Percentiles rank a stretch among this genome's conserved stretches.
Conservation (phyloP, 1,140 invertebrate species). For the Nylanderia fulva region DNA sequence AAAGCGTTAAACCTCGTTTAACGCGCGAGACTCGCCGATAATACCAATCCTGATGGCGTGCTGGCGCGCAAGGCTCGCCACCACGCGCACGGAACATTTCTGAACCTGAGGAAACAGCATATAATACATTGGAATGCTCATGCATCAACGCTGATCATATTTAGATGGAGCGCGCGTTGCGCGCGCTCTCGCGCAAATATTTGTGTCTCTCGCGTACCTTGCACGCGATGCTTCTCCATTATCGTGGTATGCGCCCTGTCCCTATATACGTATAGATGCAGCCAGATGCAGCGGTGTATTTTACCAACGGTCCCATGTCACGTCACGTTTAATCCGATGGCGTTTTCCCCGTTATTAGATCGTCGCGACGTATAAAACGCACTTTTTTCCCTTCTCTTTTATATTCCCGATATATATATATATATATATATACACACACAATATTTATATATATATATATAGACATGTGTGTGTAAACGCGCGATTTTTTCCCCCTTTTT, state of each 20-base stretch:
- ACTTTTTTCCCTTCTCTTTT: slow-evolving; percentile 29
- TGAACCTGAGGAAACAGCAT: slow-evolving; percentile 18
- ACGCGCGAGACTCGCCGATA: neutral
- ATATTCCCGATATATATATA: neutral
- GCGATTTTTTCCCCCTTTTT: neutral
- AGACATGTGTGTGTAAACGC: no score
- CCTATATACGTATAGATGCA: neutral
- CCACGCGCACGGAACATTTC: neutral
- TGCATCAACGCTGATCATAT: slow-evolving; percentile 54
- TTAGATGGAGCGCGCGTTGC: slow-evolving; percentile 47
- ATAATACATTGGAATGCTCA: slow-evolving; percentile 46
- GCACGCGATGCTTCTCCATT: slow-evolving; percentile 54
- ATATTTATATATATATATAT: no score
- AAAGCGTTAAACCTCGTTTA: neutral
- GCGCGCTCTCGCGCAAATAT: slow-evolving; percentile 49
- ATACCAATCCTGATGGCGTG: neutral
- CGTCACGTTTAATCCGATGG: slow-evolving; percentile 59
- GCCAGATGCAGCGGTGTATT: slow-evolving; percentile 15
- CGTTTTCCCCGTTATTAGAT: slow-evolving; percentile 60
- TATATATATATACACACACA: no score
- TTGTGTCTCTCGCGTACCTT: slow-evolving; percentile 45
- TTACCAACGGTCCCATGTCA: slow-evolving; percentile 29
- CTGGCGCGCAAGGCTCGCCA: neutral
- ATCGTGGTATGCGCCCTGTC: slow-evolving; percentile 35
- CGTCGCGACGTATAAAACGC: slow-evolving; percentile 41